These are phyloP conservation scores for Prionace glauca DNA, from an alignment of 2,797 vertebrate species.

Conservation along the genomic window DNA sequence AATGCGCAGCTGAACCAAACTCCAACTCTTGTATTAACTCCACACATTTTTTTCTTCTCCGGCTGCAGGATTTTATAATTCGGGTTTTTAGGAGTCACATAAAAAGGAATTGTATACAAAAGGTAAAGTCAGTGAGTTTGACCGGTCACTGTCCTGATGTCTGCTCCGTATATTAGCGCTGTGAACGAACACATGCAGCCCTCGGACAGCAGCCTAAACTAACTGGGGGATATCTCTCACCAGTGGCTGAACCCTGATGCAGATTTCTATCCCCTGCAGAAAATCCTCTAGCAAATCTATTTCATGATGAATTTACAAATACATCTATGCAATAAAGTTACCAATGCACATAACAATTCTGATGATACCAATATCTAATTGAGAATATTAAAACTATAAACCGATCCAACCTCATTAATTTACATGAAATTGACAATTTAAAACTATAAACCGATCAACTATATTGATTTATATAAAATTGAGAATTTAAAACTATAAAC, in stretches of 20 bases:
- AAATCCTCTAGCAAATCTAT: neutral
- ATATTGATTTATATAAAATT: too few species aligned
- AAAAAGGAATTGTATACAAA: constrained; percentile 41
- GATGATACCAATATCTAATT: neutral
- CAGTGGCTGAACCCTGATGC: neutral
- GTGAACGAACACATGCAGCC: neutral
- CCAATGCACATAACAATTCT: neutral
- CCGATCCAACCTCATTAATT: neutral
- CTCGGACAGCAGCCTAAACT: neutral
- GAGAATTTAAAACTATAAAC: too few species aligned
- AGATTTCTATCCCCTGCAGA: neutral
- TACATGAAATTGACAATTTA: too few species aligned
- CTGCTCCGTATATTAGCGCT: neutral
- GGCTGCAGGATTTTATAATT: neutral
- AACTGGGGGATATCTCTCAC: neutral
- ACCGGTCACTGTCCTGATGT: neutral
- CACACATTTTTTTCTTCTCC: constrained; percentile 52
- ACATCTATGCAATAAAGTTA: neutral
- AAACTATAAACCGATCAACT: too few species aligned
- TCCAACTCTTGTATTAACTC: constrained; percentile 47
- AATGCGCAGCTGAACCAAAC: constrained; percentile 48
- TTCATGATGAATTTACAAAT: neutral
- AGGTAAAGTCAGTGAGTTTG: neutral
- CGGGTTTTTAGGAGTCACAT: constrained; percentile 44
- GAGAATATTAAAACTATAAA: neutral